Percentiles rank a stretch among this genome's conserved stretches.
These are phyloP conservation scores for Standfussiana lucernea DNA, from an alignment of 2,888 invertebrate genomes.

Conservation along the genomic window DNA sequence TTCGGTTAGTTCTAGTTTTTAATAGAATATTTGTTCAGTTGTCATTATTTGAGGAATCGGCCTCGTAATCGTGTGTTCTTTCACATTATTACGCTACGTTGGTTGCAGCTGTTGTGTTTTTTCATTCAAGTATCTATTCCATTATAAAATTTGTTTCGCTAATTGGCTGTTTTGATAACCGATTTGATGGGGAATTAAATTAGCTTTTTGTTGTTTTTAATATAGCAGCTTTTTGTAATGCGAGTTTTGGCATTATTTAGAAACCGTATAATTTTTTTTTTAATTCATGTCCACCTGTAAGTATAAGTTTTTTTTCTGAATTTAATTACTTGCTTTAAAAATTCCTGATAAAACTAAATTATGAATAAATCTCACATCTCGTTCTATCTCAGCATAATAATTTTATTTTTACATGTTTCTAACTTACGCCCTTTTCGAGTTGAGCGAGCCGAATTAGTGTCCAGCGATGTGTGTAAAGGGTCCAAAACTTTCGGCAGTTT, in stretches of 20 bases:
- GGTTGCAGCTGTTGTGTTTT: conserved; percentile 81
- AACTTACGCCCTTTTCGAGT: conserved; percentile 79
- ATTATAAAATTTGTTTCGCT: conserved; percentile 72
- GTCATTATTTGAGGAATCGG: conserved; percentile 81
- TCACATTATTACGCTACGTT: conserved; percentile 76
- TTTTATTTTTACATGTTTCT: conserved; percentile 51
- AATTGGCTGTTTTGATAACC: conserved; percentile 73
- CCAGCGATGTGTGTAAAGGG: conserved; percentile 88
- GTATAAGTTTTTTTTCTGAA: background rate
- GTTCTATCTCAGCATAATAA: conserved; percentile 10
- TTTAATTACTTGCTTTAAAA: background rate
- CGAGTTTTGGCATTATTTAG: background rate
- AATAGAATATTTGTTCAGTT: conserved; percentile 81
- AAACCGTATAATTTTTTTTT: background rate
- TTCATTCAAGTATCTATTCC: conserved; percentile 55
- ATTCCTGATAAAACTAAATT: background rate
- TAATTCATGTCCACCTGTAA: background rate
- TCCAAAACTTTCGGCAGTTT: conserved; percentile 85
- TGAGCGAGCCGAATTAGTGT: conserved; percentile 82
- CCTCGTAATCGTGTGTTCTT: conserved; percentile 74
- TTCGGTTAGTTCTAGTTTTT: conserved; percentile 69
- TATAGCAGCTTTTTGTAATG: no score
- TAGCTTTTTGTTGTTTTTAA: background rate
- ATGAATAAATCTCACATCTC: background rate
- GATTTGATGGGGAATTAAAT: conserved; percentile 58